These are phyloP conservation scores for Probaryconus sp. DNA, from an alignment of 1,140 invertebrate species.

Conservation along the genomic window DNA sequence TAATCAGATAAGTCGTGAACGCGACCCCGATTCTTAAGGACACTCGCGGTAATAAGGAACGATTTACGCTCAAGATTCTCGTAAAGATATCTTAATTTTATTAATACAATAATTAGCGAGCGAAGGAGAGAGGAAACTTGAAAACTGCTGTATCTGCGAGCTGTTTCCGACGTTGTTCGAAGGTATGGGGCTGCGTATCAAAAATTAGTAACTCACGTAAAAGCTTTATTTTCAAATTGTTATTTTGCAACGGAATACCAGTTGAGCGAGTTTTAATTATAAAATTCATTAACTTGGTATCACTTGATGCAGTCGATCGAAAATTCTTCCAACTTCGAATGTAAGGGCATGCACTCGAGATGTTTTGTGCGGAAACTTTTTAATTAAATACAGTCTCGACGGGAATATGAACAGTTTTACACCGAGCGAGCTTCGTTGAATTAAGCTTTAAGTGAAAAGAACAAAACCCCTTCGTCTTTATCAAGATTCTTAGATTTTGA, in stretches of 20 bases:
- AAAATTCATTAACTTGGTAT: constrained; percentile 39
- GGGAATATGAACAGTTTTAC: neutral
- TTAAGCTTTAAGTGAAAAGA: neutral
- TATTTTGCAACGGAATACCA: constrained; percentile 34
- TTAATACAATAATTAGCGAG: constrained; percentile 54
- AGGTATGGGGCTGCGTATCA: neutral
- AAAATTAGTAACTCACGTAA: constrained; percentile 30
- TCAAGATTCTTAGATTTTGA: neutral
- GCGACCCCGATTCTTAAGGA: constrained; percentile 58
- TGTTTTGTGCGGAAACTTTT: constrained; percentile 21
- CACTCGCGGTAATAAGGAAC: constrained; percentile 55
- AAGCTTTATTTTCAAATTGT: constrained; percentile 18
- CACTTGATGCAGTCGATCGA: constrained; percentile 8
- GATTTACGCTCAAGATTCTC: constrained; percentile 55
- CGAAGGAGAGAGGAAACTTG: constrained; percentile 7
- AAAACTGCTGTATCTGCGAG: constrained; percentile 7
- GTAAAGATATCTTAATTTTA: constrained; percentile 62
- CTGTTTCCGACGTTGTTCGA: constrained; percentile 23
- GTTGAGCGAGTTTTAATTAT: constrained; percentile 15
- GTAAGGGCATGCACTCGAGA: constrained; percentile 3
- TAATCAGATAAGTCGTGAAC: constrained; percentile 58
- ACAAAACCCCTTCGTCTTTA: neutral
- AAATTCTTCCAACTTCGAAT: constrained; percentile 5
- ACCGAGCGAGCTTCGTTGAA: neutral
- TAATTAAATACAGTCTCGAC: constrained; percentile 13